A percentile compares a stretch with the other conserved stretches of the same genome.
Evolutionary conservation across 2,113 vertebrate species (phyloP).

Genomic region (Progne subis): DNA sequence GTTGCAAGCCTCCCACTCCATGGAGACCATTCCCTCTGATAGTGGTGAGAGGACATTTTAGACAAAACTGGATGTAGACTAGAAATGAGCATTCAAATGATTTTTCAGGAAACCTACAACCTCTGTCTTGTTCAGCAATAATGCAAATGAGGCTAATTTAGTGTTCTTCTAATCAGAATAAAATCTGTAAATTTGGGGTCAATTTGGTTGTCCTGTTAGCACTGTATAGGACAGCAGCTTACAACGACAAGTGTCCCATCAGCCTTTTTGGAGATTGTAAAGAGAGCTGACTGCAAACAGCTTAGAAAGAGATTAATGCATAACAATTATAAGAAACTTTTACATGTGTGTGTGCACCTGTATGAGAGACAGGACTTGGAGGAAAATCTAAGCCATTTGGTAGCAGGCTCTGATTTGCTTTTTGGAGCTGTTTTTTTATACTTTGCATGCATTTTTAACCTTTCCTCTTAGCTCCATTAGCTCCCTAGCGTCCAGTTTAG

Average conservation of each 20-base stretch:
- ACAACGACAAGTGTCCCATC: not conserved
- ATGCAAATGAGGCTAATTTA: not conserved
- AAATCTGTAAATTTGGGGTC: not conserved
- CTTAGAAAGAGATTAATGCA: not conserved
- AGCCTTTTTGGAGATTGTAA: no score
- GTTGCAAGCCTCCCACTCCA: not conserved
- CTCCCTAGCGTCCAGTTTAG: not conserved
- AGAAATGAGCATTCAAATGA: not conserved
- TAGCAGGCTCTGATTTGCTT: not conserved
- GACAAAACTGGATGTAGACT: not conserved
- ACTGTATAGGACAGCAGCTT: not conserved
- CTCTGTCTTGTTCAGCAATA: not conserved
- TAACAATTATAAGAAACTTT: not conserved
- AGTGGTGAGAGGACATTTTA: not conserved
- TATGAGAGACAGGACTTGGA: not conserved
- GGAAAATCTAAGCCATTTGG: not conserved
- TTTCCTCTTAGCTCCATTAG: not conserved
- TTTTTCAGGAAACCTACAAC: not conserved
- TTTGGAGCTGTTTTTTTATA: not conserved
- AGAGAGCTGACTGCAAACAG: not conserved
- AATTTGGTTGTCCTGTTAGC: not conserved
- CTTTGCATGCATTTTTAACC: not conserved
- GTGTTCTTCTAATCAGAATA: not conserved
- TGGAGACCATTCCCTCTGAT: not conserved
- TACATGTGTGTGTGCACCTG: not conserved